Percentiles rank a stretch among this genome's conserved stretches.
Evolutionary conservation across 2,113 vertebrate species (phyloP).

Genomic region (Nanger granti): DNA sequence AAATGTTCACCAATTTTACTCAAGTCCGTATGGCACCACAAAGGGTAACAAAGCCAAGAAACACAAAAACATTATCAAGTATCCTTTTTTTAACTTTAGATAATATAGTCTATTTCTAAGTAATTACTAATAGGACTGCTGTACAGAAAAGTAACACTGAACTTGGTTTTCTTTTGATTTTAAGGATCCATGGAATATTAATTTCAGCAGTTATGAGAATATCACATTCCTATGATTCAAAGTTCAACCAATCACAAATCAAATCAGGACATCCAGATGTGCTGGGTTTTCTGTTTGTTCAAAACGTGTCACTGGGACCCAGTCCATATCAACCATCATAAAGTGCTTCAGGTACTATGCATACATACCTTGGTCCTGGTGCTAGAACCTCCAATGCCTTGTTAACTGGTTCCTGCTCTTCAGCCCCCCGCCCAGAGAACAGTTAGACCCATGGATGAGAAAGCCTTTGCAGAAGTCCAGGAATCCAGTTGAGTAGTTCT

Average conservation of each 20-base stretch:
- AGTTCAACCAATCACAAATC: neutral
- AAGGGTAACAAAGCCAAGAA: neutral
- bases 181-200: neutral
- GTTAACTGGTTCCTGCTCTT: neutral
- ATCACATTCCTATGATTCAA: neutral
- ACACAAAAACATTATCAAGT: neutral
- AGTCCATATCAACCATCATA: neutral
- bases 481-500: neutral
- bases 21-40: accelerated
- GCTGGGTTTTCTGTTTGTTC: neutral
- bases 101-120: neutral
- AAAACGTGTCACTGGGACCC: neutral
- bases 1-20: neutral
- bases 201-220: neutral
- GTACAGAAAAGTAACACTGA: neutral
- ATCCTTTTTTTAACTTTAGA: neutral
- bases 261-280: neutral
- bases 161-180: neutral
- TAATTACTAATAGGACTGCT: neutral
- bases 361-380: neutral
- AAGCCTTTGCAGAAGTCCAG: neutral
- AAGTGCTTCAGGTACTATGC: neutral
- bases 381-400: neutral
- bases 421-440: too few relatives aligned
- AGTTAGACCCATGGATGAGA: neutral